Evolutionary conservation across 64 coral and sea anemone genomes (phyloP).

Genomic region (Pachyseris speciosa): DNA sequence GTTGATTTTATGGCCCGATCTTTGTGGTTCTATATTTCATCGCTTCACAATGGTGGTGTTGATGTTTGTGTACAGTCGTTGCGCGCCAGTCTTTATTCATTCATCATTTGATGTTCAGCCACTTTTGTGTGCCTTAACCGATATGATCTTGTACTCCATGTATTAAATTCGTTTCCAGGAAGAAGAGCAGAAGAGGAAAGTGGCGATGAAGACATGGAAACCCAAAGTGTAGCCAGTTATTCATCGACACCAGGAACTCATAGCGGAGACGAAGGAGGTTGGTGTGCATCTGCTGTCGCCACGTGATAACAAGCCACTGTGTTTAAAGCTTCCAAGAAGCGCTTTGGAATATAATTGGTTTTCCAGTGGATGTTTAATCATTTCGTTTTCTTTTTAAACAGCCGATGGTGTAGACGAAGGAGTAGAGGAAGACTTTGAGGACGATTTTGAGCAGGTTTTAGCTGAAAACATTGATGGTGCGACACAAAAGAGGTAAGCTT

Average conservation of each 20-base stretch:
- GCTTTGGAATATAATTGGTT: not conserved
- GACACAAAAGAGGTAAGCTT: constrained; percentile 86
- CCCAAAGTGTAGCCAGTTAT: constrained; percentile 30
- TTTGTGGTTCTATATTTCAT: constrained; percentile 19
- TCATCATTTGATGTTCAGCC: not conserved
- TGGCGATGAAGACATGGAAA: constrained; percentile 31
- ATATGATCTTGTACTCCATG: not conserved
- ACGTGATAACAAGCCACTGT: constrained; percentile 1
- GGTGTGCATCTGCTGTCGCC: not conserved
- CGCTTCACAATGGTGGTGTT: constrained; percentile 2
- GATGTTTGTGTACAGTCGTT: not conserved
- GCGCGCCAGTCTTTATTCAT: constrained; percentile 28
- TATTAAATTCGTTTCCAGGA: not conserved
- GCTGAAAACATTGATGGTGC: constrained; percentile 80
- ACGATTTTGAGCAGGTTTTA: constrained; percentile 80
- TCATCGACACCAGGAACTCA: constrained; percentile 24
- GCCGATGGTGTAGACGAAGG: constrained; percentile 66
- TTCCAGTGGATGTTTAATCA: not conserved
- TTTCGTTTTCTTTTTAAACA: not conserved
- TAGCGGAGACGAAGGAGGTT: constrained; percentile 47
- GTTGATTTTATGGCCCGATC: not conserved
- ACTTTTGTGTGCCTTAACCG: not conserved
- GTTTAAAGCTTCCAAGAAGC: not conserved
- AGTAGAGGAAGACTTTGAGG: constrained; percentile 65
- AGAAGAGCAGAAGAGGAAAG: constrained; percentile 27